Percentiles rank a stretch among this genome's conserved stretches.
phyloP scores from a whole-genome alignment of 2,113 vertebrate species.

The Passer montanus region DNA sequence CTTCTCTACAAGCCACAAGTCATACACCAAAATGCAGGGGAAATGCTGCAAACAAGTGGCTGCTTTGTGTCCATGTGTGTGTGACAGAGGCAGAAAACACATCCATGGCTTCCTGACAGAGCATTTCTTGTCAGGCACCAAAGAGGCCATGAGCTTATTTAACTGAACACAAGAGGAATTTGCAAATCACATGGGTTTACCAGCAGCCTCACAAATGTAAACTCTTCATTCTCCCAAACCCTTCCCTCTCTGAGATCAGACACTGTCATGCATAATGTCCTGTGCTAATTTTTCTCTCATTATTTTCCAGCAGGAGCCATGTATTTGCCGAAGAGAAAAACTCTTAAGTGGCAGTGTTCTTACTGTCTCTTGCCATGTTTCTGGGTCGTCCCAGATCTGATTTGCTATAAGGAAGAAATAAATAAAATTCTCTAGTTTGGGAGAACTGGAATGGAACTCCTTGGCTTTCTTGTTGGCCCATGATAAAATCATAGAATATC shows the following conservation, averaged over 20 bases:
- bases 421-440: not conserved
- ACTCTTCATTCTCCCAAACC: not conserved
- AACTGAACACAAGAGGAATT: constrained; percentile 18
- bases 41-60: not conserved
- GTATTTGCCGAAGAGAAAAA: not conserved
- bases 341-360: not conserved
- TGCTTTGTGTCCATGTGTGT: not conserved
- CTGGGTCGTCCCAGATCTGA: not conserved
- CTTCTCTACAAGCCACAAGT: not conserved
- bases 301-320: not conserved
- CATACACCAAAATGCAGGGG: not conserved
- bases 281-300: not conserved
- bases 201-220: constrained; percentile 13
- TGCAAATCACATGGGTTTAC: not conserved
- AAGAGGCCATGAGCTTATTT: constrained; percentile 27
- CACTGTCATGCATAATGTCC: not conserved
- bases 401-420: not conserved
- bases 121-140: constrained; percentile 20
- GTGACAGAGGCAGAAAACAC: constrained; percentile 7
- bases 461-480: not conserved
- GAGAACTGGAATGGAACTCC: not conserved
- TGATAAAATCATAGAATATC: not conserved
- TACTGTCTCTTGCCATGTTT: not conserved
- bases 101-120: constrained; percentile 23
- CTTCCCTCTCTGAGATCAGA: not conserved